A percentile compares a stretch with the other conserved stretches of the same genome.
Conservation (phyloP, 2,113 vertebrate species). For the Megaptera novaeangliae region DNA sequence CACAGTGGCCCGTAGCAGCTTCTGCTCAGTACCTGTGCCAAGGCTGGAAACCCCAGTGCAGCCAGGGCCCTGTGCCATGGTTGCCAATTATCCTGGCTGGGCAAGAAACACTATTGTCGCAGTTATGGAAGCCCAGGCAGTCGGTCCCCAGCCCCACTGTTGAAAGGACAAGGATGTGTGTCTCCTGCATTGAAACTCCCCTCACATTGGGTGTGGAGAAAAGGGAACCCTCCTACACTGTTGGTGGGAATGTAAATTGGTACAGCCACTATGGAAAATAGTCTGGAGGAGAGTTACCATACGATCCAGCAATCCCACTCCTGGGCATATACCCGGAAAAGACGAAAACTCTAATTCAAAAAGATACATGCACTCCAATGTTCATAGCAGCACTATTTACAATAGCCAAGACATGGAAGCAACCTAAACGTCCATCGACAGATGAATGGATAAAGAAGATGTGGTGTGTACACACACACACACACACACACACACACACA, state of each 20-base stretch:
- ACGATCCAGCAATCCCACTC: neutral
- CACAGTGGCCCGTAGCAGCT: neutral
- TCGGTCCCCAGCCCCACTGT: neutral
- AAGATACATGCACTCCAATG: neutral
- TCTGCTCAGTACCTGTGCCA: neutral
- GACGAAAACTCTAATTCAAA: neutral
- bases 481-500: neutral
- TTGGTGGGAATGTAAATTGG: neutral
- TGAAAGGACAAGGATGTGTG: neutral
- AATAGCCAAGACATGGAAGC: neutral
- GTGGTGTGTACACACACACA: neutral
- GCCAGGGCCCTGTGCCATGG: neutral
- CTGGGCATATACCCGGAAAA: neutral
- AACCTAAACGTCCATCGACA: neutral
- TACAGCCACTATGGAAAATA: neutral
- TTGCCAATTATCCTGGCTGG: neutral
- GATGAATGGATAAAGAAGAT: neutral
- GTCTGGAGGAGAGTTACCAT: neutral
- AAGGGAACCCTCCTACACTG: neutral
- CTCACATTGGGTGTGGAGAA: neutral
- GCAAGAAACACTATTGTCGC: neutral
- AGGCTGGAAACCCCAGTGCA: neutral
- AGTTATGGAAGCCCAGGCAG: neutral
- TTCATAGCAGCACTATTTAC: neutral
- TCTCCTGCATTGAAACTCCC: neutral